Conservation (phyloP, 2,888 invertebrate genomes). For the Micropterix aruncella region DNA sequence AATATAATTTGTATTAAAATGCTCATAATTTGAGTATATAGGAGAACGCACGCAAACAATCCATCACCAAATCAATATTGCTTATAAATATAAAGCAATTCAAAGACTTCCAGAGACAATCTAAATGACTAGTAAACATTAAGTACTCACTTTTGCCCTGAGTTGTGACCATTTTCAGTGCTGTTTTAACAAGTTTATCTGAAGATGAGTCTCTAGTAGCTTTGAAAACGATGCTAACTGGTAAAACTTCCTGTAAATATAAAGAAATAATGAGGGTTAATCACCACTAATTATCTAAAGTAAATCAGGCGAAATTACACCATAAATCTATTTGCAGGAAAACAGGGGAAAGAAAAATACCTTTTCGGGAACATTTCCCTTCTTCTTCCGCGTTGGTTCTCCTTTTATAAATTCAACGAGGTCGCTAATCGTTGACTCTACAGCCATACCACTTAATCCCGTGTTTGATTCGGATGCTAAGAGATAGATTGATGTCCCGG, state of each 20-base stretch:
- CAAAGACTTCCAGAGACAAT: too few species aligned
- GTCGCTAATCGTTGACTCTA: slow-evolving; percentile 39
- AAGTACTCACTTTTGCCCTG: slow-evolving; percentile 44
- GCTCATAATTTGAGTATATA: too few species aligned
- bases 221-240: slow-evolving; percentile 45
- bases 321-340: slow-evolving; percentile 3
- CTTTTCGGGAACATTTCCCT: slow-evolving; percentile 21
- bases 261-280: neutral
- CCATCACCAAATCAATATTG: slow-evolving; percentile 5
- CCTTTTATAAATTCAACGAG: slow-evolving; percentile 28
- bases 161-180: slow-evolving; percentile 44
- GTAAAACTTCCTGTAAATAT: slow-evolving; percentile 39
- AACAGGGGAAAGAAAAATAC: slow-evolving; percentile 11
- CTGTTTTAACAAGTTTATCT: slow-evolving; percentile 37
- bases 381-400: slow-evolving; percentile 31
- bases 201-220: slow-evolving; percentile 42
- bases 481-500: slow-evolving; percentile 48
- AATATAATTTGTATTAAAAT: too few species aligned
- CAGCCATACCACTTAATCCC: slow-evolving; percentile 34
- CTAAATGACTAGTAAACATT: slow-evolving; percentile 5
- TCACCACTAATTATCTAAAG: neutral
- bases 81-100: slow-evolving; percentile 16
- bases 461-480: slow-evolving; percentile 46
- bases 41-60: too few species aligned
- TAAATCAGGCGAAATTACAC: slow-evolving; percentile 3